Base-by-base conservation (phyloP, 2,797 vertebrate genomes). In the Novumbra hubbsi region DNA sequence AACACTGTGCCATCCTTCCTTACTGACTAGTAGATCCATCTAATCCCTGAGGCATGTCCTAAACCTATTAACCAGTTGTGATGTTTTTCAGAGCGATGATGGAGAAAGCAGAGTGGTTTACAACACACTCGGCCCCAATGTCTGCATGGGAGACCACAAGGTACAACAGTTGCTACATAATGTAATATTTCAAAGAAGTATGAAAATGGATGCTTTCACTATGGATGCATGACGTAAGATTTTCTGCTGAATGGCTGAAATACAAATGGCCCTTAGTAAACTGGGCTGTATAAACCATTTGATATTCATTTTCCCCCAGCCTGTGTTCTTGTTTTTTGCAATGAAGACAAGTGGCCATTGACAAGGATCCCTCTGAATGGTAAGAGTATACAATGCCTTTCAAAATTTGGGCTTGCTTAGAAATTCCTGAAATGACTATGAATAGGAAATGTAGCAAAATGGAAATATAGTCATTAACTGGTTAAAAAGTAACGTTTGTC, bases 131-230 rank as follows among this genome's bases (percentile, higher is more conserved):
- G 94, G 95, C 72, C 81, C 91, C 16, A 88, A 91, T 3, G 89
- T 95, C 78, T 95, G 95, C 50, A 95, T 95, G 94, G 95, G 95
- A 75, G 95, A 95, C 88, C 95, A 95, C 80, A 95, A 95, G 93
- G 95, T 95, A 84, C 57, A 2, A 12, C 21, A 28, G 15, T 15
- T 27, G 12, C 12, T 7, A 38, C 11, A 21, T 45, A 63, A 45
- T 45, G 32, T 45, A 7, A 45, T 38, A 38, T 38, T 38, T 3
- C 34, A 8, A 38, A 8, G 34, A 38, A 38, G 34, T 38, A 38
- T 38, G 34, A 38, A 38, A 38, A 38, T 38, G 34, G 3, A n/a
- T 38, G 41, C 41, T 11, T 8, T 45, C 9, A 11, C 41, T 45
- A 45, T 6, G 11, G 41, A 12, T 12, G 12, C 41, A 14, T 45